These are phyloP conservation scores for Brachionus calyciflorus DNA, from an alignment of 1,140 invertebrate genomes.

Conservation along the genomic window DNA sequence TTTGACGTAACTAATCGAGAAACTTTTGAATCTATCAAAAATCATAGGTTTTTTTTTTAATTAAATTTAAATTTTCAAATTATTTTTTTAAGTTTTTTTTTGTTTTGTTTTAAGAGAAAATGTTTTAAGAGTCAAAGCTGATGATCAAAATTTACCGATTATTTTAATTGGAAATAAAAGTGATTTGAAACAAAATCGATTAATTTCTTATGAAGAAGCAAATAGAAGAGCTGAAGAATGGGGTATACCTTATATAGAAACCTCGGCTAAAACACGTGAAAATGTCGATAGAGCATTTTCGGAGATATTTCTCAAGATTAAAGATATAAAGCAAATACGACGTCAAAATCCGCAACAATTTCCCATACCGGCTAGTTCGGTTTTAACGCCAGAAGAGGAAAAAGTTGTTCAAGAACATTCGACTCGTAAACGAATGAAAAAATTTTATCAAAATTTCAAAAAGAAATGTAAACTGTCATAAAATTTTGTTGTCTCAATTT, in stretches of 20 bases:
- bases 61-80: not conserved
- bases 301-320: constrained; percentile 45
- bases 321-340: constrained; percentile 22
- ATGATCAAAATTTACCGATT: constrained; percentile 89
- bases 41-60: not conserved
- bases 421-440: constrained; percentile 18
- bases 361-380: constrained; percentile 10
- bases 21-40: constrained; percentile 85
- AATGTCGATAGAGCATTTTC: constrained; percentile 75
- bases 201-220: constrained; percentile 83
- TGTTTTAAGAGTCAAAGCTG: constrained; percentile 95
- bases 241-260: constrained; percentile 97
- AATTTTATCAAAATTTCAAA: constrained; percentile 46
- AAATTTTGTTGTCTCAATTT: too few relatives aligned
- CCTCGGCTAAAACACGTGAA: constrained; percentile 93
- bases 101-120: constrained; percentile 75
- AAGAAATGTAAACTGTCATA: constrained; percentile 38
- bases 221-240: constrained; percentile 81
- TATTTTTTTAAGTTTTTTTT: constrained; percentile 52
- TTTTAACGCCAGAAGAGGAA: constrained; percentile 27
- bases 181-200: constrained; percentile 84
- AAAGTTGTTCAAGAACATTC: constrained; percentile 34
- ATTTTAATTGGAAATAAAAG: constrained; percentile 97
- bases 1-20: constrained; percentile 99
- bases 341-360: constrained; percentile 10